Percentiles rank a stretch among this genome's conserved stretches.
These are phyloP conservation scores for Microcebus jonahi DNA, from an alignment of 2,113 vertebrate species.

Conservation along the genomic window DNA sequence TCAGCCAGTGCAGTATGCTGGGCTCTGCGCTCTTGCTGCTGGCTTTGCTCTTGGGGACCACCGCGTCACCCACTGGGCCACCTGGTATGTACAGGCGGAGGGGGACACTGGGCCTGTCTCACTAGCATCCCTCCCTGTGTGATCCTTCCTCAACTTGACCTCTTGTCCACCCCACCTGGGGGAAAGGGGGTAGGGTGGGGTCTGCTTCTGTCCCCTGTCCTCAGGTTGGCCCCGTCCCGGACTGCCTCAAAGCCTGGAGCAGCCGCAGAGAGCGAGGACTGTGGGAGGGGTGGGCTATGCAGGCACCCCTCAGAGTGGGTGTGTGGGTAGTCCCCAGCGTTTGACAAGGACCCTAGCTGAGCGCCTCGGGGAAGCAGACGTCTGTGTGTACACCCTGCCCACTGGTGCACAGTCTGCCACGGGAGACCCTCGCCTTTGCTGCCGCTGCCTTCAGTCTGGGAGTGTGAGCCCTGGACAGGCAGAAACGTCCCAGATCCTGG, in stretches of 20 bases:
- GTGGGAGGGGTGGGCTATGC: no score
- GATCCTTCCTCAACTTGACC: fast-evolving
- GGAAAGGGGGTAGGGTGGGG: fast-evolving
- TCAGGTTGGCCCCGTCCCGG: not conserved
- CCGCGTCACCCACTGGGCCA: not conserved
- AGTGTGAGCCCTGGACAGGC: not conserved
- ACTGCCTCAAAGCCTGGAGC: not conserved
- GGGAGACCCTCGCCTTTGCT: not conserved
- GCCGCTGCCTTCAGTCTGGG: no score
- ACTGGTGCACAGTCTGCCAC: not conserved
- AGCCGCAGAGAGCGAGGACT: not conserved
- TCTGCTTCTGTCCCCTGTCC: not conserved
- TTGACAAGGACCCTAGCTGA: no score
- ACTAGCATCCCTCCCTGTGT: fast-evolving
- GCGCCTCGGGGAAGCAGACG: not conserved
- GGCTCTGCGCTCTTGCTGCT: not conserved
- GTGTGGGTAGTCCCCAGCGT: not conserved
- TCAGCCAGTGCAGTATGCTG: not conserved
- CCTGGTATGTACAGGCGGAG: constrained; percentile 28
- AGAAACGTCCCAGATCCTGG: no score
- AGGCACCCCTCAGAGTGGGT: not conserved
- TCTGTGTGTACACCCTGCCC: fast-evolving
- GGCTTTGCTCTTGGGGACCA: not conserved
- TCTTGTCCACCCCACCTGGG: fast-evolving
- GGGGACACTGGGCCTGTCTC: not conserved